phyloP scores from a whole-genome alignment of 2,113 vertebrate species.

The Serinus canaria region DNA sequence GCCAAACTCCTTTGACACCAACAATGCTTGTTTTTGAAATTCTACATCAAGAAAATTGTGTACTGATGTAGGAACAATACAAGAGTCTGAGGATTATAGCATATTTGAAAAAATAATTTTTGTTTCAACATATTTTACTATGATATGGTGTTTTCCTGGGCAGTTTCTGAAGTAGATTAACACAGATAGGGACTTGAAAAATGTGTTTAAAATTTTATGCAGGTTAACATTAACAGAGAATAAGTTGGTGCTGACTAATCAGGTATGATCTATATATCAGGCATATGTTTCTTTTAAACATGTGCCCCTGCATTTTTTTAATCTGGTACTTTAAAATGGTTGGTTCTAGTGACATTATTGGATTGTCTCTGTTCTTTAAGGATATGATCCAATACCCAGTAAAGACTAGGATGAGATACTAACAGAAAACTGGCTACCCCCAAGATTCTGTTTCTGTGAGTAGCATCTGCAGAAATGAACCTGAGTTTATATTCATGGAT shows the following conservation, averaged over 20 bases:
- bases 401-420: not conserved
- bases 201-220: not conserved
- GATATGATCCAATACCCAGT: not conserved
- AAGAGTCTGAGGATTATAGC: not conserved
- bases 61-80: not conserved
- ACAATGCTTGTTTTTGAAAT: slow-evolving; percentile 27
- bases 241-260: not conserved
- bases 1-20: slow-evolving; percentile 57
- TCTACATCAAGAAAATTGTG: not conserved
- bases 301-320: not conserved
- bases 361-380: not conserved
- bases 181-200: not conserved
- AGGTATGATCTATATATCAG: not conserved
- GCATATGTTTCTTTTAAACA: not conserved
- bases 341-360: not conserved
- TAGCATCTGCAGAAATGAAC: not conserved
- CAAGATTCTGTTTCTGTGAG: not conserved
- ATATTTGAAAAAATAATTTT: not conserved
- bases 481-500: not conserved
- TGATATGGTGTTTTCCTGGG: not conserved
- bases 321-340: not conserved
- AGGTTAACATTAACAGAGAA: not conserved
- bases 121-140: not conserved
- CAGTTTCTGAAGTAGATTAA: not conserved
- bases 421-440: not conserved